phyloP scores from a whole-genome alignment of 2,797 vertebrate genomes.

The Catamblyrhynchus diadema region DNA sequence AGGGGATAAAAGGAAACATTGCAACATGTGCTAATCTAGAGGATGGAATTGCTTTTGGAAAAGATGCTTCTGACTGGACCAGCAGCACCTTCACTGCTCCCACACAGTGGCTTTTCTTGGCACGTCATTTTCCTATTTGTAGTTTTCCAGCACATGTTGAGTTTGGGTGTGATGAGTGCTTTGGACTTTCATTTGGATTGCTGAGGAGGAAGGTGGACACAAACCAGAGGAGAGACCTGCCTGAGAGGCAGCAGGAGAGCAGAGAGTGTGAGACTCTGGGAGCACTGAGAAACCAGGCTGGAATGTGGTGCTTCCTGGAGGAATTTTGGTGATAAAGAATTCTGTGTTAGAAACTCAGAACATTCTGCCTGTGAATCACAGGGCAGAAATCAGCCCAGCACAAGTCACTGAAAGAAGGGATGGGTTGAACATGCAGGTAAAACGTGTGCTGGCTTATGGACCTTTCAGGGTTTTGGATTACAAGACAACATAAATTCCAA shows the following conservation, averaged over 20 bases:
- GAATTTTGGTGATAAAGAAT: not conserved
- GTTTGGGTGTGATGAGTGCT: not conserved
- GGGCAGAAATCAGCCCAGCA: not conserved
- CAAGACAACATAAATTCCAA: not conserved
- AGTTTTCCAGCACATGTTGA: not conserved
- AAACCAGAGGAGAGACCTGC: no score
- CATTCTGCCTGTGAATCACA: not conserved
- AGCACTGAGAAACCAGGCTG: not conserved
- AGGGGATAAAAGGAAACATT: not conserved
- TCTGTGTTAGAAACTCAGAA: not conserved
- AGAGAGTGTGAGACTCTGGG: fast-evolving
- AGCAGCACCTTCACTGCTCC: not conserved
- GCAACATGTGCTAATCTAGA: not conserved
- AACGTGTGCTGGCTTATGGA: not conserved
- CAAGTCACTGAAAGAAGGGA: not conserved
- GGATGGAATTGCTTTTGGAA: not conserved
- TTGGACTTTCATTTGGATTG: not conserved
- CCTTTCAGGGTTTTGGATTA: not conserved
- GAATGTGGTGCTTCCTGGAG: not conserved
- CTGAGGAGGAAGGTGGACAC: not conserved
- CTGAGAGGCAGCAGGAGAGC: not conserved
- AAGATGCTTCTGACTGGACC: not conserved
- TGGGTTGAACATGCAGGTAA: not conserved
- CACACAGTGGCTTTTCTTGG: not conserved
- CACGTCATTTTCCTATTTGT: fast-evolving